Base-by-base conservation (phyloP, 2,888 invertebrate genomes). In the Mayetiola destructor region DNA sequence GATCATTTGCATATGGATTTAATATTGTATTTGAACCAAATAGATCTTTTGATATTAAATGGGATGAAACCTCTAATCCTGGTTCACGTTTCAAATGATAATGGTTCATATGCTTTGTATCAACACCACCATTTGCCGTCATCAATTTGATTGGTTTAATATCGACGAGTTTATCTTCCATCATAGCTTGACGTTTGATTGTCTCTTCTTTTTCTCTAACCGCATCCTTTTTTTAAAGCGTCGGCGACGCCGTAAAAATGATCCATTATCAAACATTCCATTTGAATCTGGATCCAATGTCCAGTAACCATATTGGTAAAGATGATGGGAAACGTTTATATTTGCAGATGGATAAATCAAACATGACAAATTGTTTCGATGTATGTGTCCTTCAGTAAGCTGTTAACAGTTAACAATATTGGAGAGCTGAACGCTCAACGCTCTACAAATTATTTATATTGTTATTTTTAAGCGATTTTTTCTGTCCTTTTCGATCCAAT, bases 151-250 rank as follows among this genome's bases (percentile, higher is more conserved):
- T 70, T 20, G 80, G 80, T 62, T 84, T 82, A 55, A 82, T 77
- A 63, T 80, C 79, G 35, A 77, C 75, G 62, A 78, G 72, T 61
- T 79, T 75, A 61, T 80, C 77, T 58, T 80, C 77, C 65, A 73
- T 70, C 61, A 79, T 73, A 61, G 82, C 84, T 67, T 88, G 88
- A 9, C 89, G 77, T 68, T 89, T 89, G 61, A 89, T 64, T 0
- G 86, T 86, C 67, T 91, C 91, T 65, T 92, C 91, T 66, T 92
- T 92, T 68, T 93, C 93, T 63, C 87, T 82, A 37, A 88, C 67
- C 0, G 87, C 89, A 69, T 93, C 92, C 68, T 92, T 92, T 73
- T 92, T 76, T 93, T 93, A 73, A 93, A 93, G 20, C 92, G 83
- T 65, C 92, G 79, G 55, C 92, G 78, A 48, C 96, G 80, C 18